Base-by-base conservation (phyloP, 2,797 vertebrate species). In the Capromys pilorides region DNA sequence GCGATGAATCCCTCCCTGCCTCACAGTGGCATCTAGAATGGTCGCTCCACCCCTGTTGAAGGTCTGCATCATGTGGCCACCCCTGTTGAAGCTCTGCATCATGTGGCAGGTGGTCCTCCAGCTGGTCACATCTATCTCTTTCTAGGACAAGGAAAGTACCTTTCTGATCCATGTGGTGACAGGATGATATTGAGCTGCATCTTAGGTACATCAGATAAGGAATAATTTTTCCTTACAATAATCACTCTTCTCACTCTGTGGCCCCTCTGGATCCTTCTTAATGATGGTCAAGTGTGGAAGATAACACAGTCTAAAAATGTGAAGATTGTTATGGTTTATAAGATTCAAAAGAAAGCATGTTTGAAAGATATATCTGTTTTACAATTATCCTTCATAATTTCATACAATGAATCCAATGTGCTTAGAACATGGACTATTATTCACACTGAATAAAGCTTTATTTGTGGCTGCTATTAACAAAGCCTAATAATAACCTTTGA, bases 1-100 rank as follows among this genome's bases (percentile, higher is more conserved):
- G 22, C 11, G 0, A 13, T n/a, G 66, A 3, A 31, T 4, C 54
- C 24, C 4, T 78, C 36, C 2, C 0, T 62, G 24, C 12, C 33
- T 7, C 39, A 80, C 10, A 59, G 49, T 45, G 31, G 28, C 6
- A 18, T 18, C 26, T 10, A 78, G 6, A 1, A 4, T 31, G 45
- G 21, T 77, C 2, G 31, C 6, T 4, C 6, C 5, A 28, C 33
- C 3, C 54, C 24, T 31, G 83, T 80, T 69, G 31, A 14, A 77
- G 21, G 18, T 86, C 59, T 54, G 31, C 0, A n/a, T n/a, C 22
- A 13, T 2, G 9, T 80, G 41, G 41, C 57, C 5, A 28, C 33
- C 3, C 54, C 24, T 31, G 83, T 80, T 69, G 31, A 14, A 77
- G 21, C 13, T 86, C 59, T 54, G 31, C 0, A n/a, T n/a, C 22